Evolutionary conservation across 53 echinoderm and acorn worm genomes (phyloP).

Genomic region (Glandiceps talaboti): DNA sequence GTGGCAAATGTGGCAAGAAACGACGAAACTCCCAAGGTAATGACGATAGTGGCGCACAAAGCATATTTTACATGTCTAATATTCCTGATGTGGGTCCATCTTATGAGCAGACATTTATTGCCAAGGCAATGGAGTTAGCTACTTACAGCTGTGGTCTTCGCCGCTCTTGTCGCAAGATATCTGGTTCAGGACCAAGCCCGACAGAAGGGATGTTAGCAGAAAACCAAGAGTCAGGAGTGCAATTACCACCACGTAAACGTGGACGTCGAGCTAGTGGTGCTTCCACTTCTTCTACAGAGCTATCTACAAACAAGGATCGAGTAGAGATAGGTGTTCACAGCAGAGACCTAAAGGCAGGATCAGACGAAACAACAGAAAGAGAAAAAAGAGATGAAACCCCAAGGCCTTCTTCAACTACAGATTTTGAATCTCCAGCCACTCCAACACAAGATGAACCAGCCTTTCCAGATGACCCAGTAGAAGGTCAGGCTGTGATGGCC

Average conservation of each 20-base stretch:
- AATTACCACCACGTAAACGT: background rate
- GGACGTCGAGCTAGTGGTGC: background rate
- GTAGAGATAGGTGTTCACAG: background rate
- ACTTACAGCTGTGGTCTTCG: background rate
- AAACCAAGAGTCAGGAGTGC: background rate
- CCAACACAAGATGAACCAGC: slow-evolving; percentile 75
- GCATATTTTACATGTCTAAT: background rate
- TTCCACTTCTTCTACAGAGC: slow-evolving; percentile 1
- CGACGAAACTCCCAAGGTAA: background rate
- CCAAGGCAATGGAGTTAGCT: background rate
- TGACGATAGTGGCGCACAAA: background rate
- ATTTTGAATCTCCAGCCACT: slow-evolving; percentile 48
- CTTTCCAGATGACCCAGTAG: slow-evolving; percentile 12
- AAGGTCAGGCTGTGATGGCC: slow-evolving; percentile 7
- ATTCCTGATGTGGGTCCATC: background rate
- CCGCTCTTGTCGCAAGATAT: background rate
- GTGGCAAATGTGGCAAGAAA: background rate
- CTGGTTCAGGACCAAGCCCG: too few species aligned
- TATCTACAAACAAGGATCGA: background rate
- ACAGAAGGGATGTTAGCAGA: background rate
- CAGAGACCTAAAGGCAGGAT: background rate
- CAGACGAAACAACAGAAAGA: slow-evolving; percentile 1
- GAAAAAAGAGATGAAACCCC: background rate
- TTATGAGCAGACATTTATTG: background rate
- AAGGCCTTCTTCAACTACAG: background rate